Conservation (phyloP, 2,113 vertebrate genomes). For the Neogale vison region DNA sequence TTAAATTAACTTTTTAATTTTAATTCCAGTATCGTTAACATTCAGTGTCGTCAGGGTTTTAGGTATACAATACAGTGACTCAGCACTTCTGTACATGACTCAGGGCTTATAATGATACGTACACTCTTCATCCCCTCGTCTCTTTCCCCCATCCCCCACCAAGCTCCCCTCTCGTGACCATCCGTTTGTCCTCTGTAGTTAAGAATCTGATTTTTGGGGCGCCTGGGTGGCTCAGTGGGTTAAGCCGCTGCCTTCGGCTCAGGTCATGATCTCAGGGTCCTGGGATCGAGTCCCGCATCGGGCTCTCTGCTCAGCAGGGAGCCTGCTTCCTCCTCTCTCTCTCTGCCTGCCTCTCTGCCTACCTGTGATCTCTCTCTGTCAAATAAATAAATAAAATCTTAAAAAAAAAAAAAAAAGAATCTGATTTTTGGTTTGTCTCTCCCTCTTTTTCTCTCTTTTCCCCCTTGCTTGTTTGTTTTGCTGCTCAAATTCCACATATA, state of each 20-base stretch:
- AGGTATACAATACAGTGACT: neutral
- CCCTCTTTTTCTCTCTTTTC: neutral
- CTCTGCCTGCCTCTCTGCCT: too few species aligned
- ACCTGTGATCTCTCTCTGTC: too few species aligned
- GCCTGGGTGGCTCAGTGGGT: too few species aligned
- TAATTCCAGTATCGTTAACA: neutral
- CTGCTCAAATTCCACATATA: neutral
- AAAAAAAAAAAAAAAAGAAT: too few species aligned
- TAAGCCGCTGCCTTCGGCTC: too few species aligned
- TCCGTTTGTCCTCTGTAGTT: neutral
- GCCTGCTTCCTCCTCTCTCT: too few species aligned
- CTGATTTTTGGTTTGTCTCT: neutral
- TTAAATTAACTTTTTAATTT: neutral
- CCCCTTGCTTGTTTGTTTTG: neutral
- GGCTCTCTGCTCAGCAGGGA: too few species aligned
- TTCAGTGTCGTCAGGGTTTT: neutral
- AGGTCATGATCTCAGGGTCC: too few species aligned
- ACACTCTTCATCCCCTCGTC: neutral
- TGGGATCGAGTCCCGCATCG: too few species aligned
- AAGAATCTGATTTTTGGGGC: neutral
- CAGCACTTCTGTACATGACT: neutral
- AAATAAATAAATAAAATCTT: too few species aligned
- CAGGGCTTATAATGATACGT: neutral
- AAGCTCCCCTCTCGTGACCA: neutral
- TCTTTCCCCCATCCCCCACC: neutral